Base-by-base conservation (phyloP, 2,113 vertebrate species). In the Canis aureus region DNA sequence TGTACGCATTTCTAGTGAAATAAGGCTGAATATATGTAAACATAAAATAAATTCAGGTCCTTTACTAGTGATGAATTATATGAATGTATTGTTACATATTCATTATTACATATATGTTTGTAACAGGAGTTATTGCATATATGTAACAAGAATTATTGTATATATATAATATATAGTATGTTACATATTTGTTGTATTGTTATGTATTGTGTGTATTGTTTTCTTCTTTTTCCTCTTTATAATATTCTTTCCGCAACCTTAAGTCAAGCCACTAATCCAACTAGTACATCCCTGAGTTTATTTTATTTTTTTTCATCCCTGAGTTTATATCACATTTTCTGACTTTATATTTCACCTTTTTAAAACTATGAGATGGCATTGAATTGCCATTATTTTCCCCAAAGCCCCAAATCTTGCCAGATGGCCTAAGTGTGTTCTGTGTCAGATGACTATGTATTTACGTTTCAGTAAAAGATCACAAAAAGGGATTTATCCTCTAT, bases 391-490 rank as follows among this genome's bases (percentile, higher is more conserved):
- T 83, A 43, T 38, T 97, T 78, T 91, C 43, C n/a, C n/a, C 38
- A 66, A 38, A 59, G 4, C 62, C 87, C 57, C 71, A 81, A 22
- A 35, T 60, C 43, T 71, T 82, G 53, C 55, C 29, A 89, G 4
- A 13, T 82, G 38, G 1, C 8, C 27, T 60, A 51, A 13, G 11
- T 82, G 23, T 94, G 19, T 95, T 89, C 16, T 96, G 55, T 69
- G 59, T 97, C 51, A 66, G 57, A 91, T 84, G 17, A 89, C 23
- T 25, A 2, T 57, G 16, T 16, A 6, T 19, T 96, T 90, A 69
- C n/a, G 83, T 76, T 94, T 97, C 25, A 89, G 17, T 92, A 57
- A 71, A 25, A 23, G 6, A 79, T 88, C 82, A 82, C 49, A 60
- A 60, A 67, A 81, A 81, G 19, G 73, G 88, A 51, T 43, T 79